Percentiles rank a stretch among this genome's conserved stretches.
These are phyloP conservation scores for Thymelicus lineola DNA, from an alignment of 2,888 invertebrate species.

Conservation along the genomic window DNA sequence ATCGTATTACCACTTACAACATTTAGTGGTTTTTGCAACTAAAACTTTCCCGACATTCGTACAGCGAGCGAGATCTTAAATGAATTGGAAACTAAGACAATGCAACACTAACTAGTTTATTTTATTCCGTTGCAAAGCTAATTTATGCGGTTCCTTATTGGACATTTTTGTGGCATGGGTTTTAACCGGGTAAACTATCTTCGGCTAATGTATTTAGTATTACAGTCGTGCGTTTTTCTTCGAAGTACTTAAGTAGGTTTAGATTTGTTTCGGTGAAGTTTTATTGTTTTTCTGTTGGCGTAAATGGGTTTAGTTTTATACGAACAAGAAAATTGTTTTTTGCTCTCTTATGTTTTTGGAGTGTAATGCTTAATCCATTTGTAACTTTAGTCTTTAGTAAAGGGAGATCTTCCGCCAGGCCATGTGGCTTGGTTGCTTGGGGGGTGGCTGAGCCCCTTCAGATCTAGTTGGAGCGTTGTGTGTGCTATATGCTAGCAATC, in stretches of 20 bases:
- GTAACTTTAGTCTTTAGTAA: too few relatives aligned
- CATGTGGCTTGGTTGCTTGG: too few relatives aligned
- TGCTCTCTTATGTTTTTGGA: not conserved
- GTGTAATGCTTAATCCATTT: not conserved
- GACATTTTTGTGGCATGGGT: slow-evolving; percentile 5
- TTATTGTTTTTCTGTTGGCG: slow-evolving; percentile 1
- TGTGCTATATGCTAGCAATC: too few relatives aligned
- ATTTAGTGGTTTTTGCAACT: slow-evolving; percentile 31
- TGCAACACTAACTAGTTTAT: slow-evolving; percentile 27
- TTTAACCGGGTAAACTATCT: slow-evolving; percentile 3
- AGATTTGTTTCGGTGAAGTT: slow-evolving; percentile 10
- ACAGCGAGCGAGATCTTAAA: slow-evolving; percentile 23
- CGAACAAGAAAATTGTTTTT: not conserved
- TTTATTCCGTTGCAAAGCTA: slow-evolving; percentile 30
- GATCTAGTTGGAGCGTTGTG: too few relatives aligned
- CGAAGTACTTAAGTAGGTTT: not conserved
- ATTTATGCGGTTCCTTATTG: slow-evolving; percentile 23
- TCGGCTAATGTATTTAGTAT: not conserved
- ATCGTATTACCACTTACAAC: slow-evolving; percentile 23
- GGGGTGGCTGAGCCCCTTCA: too few relatives aligned
- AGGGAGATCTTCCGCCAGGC: too few relatives aligned
- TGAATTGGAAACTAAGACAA: slow-evolving; percentile 32
- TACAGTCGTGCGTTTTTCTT: not conserved
- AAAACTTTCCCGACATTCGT: slow-evolving; percentile 26
- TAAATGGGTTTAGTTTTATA: not conserved